These are phyloP conservation scores for Polydrusus cervinus DNA, from an alignment of 2,888 invertebrate genomes.

Conservation along the genomic window DNA sequence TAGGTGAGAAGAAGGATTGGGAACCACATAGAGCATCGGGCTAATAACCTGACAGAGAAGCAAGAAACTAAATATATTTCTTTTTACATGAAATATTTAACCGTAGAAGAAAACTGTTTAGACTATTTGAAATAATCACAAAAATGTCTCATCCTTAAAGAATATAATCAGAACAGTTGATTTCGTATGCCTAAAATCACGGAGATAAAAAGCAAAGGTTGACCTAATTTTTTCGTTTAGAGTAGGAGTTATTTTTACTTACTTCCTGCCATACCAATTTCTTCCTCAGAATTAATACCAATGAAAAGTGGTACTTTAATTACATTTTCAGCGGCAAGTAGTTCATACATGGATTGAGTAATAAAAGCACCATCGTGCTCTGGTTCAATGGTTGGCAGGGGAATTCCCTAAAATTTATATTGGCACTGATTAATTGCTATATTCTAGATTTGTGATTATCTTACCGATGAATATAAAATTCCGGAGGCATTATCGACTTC, in stretches of 20 bases:
- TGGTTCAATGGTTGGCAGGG: constrained; percentile 55
- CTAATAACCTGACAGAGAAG: too few species aligned
- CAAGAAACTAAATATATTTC: too few species aligned
- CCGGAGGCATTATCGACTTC: constrained; percentile 43
- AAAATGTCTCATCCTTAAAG: too few species aligned
- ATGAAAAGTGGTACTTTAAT: constrained; percentile 57
- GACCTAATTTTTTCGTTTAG: background rate
- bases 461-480: constrained; percentile 42
- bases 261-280: constrained; percentile 40
- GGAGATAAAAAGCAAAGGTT: too few species aligned
- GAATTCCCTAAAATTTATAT: constrained; percentile 33
- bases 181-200: too few species aligned
- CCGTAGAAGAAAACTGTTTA: too few species aligned
- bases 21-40: too few species aligned
- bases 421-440: background rate
- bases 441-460: background rate
- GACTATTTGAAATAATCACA: too few species aligned
- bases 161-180: too few species aligned
- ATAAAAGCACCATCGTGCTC: constrained; percentile 57
- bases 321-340: constrained; percentile 53
- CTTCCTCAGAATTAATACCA: constrained; percentile 58
- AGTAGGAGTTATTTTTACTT: background rate
- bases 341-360: constrained; percentile 55
- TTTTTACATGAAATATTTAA: too few species aligned
- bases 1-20: too few species aligned